A percentile compares a stretch with the other conserved stretches of the same genome.
phyloP scores from a whole-genome alignment of 2,888 invertebrate species.

The Eulithis testata region DNA sequence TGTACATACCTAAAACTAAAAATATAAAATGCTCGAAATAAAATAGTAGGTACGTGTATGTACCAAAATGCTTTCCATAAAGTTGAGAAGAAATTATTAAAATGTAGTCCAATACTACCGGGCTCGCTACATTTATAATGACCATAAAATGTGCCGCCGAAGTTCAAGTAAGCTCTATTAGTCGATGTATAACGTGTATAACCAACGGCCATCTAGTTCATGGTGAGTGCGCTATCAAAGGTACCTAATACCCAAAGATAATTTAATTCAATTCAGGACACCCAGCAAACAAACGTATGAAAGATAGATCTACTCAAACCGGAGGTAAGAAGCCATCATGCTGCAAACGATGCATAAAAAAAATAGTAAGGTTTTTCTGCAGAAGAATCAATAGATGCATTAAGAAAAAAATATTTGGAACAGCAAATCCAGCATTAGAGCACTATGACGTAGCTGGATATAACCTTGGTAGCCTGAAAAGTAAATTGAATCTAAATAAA shows the following conservation, averaged over 20 bases:
- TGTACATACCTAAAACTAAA: no score
- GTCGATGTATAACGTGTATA: no score
- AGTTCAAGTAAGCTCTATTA: constrained; percentile 45
- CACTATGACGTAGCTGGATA: constrained; percentile 50
- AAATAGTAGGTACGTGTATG: background rate
- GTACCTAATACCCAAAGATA: constrained; percentile 13
- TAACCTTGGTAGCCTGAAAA: constrained; percentile 46
- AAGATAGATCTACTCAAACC: constrained; percentile 30
- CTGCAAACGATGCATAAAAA: constrained; percentile 40
- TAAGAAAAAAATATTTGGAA: constrained; percentile 49
- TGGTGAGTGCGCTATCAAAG: background rate
- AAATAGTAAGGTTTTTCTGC: constrained; percentile 44
- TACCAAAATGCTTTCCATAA: background rate
- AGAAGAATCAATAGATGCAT: constrained; percentile 46
- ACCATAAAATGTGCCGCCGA: constrained; percentile 39
- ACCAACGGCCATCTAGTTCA: background rate
- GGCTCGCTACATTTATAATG: background rate
- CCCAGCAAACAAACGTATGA: constrained; percentile 23
- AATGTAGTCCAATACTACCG: constrained; percentile 1
- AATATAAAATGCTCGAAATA: background rate
- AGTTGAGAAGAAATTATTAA: background rate
- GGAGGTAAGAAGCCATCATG: constrained; percentile 38
- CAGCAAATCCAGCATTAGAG: constrained; percentile 40
- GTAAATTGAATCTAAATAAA: constrained; percentile 37
- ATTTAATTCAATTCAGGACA: constrained; percentile 42